Evolutionary conservation across 2,797 vertebrate species (phyloP).

Genomic region (Dendrocincla fuliginosa): DNA sequence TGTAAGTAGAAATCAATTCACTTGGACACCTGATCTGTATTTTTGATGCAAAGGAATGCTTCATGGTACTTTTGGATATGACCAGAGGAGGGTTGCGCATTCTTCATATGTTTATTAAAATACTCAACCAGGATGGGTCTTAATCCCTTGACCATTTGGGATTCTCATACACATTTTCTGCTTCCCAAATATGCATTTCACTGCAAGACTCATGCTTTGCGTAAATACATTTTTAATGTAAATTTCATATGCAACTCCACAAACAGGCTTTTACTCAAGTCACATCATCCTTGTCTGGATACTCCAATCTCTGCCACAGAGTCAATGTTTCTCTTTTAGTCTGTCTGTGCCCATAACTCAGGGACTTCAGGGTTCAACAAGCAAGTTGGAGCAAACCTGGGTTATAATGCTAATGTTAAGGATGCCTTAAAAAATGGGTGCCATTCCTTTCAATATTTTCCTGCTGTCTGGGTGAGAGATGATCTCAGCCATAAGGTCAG

Average conservation of each 20-base stretch:
- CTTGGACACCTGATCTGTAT: not conserved
- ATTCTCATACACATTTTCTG: not conserved
- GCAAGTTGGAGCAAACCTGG: not conserved
- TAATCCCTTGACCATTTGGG: rapidly evolving
- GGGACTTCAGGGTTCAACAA: not conserved
- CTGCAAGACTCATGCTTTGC: not conserved
- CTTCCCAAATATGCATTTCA: not conserved
- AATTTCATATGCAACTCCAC: not conserved
- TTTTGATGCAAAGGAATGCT: not conserved
- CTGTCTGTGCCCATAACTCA: not conserved
- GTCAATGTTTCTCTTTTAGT: not conserved
- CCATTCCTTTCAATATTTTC: not conserved
- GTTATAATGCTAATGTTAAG: not conserved
- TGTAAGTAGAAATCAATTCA: not conserved
- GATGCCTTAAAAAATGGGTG: not conserved
- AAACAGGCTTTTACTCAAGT: not conserved
- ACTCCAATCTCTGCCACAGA: not conserved
- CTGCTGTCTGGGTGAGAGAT: not conserved
- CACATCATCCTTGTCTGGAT: not conserved
- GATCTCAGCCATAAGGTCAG: rapidly evolving
- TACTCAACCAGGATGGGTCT: not conserved
- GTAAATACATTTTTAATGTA: not conserved
- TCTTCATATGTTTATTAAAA: not conserved
- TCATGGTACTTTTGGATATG: not conserved
- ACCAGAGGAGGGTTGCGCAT: not conserved